Base-by-base conservation (phyloP, 2,888 invertebrate species). In the Eristalis intricaria region DNA sequence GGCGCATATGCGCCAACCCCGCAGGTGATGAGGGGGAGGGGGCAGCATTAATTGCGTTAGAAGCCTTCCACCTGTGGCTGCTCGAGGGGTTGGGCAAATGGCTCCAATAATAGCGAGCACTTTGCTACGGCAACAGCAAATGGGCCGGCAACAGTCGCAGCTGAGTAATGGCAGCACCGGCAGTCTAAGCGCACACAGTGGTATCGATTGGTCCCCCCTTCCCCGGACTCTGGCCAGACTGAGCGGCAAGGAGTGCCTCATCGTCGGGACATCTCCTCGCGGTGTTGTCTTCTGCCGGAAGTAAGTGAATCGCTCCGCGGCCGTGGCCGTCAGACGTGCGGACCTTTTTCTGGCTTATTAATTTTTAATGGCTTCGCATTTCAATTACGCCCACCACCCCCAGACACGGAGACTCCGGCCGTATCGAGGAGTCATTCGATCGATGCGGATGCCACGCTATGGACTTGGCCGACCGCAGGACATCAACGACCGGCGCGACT, bases 351-450 rank as follows among this genome's bases (percentile, higher is more conserved):
- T 78, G 85, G 50, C 65, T 78, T 82, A 82, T 86, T 83, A 86
- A 83, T 83, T 86, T 82, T 83, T 83, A 86, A 83, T 83, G 83
- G 82, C 38, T 78, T 82, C 78, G 69, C 86, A 79, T 83, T 86
- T 78, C 82, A 75, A 83, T 77, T 82, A 70, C 70, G 50, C 60
- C 69, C 71, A 56, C 70, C 69, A 38, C 38, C 43, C 23, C 22
- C 35, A 15, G 58, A 23, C 13, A 22, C 58, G 35, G 26, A 26
- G 26, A 26, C 26, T 26, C 26, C 26, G 26, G 26, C 26, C 26
- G 26, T 26, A 26, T 26, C 26, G 26, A 26, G 26, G 26, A 43
- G 29, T 38, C 61, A 43, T 43, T 29, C 23, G 60, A 23, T 60
- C 26, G 26, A 23, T 23, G 60, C 23, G 23, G 38, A 38, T 38